Base-by-base conservation (phyloP, 1,140 invertebrate species). In the Megathymus violae region DNA sequence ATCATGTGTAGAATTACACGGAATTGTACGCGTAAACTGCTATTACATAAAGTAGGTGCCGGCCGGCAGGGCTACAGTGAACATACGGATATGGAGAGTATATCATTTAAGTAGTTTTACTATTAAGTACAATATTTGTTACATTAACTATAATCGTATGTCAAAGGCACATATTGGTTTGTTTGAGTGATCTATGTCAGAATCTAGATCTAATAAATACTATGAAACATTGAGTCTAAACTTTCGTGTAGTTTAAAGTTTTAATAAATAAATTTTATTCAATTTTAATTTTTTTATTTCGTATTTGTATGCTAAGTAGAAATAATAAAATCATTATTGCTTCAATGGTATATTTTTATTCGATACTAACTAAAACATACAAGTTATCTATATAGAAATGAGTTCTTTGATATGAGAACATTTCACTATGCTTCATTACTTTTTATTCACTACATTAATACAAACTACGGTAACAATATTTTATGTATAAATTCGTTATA, bases 61-160 rank as follows among this genome's bases (percentile, higher is more conserved):
- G 50, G 54, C 52, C 50, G 56, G 58, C 58, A 47, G 47, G n/a
- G 36, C 41, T 36, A 54, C 40, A 69, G 19, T 61, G 44, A 34
- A 16, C 16, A 50, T 52, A 44, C 25, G 31, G 25, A 38, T 47
- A 56, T 41, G 51, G 47, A 51, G 22, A 19, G 16, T 54, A 44
- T 51, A 51, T 56, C 52, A 56, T 56, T 56, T 62, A 70, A 67
- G 70, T 83, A 82, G 77, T 64, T 47, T 78, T 85, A 85, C 80
- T 78, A 64, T 85, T 89, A 89, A 89, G 85, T 87, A 88, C 85
- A 89, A 87, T 86, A 79, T 80, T 74, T 82, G 84, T 85, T 83
- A 73, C 77, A 73, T 56, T 80, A 85, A 83, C 71, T 78, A 77
- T 76, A 68, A 78, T 74, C 54, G 67, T 71, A 74, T 74, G 74